Conservation (phyloP, 2,113 vertebrate genomes). For the Ageneiosus marmoratus region DNA sequence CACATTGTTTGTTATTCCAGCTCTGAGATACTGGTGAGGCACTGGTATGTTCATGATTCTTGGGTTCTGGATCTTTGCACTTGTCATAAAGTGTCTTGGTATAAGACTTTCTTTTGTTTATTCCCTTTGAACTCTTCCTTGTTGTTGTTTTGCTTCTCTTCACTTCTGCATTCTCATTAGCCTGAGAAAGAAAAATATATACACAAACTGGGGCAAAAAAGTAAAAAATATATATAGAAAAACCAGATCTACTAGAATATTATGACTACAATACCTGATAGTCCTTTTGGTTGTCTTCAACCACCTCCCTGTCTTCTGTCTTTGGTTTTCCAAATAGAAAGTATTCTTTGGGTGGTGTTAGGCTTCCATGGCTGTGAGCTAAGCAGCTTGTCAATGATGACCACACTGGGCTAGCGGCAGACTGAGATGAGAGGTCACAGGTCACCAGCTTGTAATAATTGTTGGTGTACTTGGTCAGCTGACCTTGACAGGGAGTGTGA, state of each 20-base stretch:
- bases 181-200: conserved; percentile 26
- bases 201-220: neutral
- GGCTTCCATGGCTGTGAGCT: conserved; percentile 76
- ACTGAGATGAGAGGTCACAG: conserved; percentile 91
- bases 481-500: conserved; percentile 83
- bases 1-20: conserved; percentile 28
- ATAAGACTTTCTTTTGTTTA: conserved; percentile 37
- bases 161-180: conserved; percentile 28
- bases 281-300: conserved; percentile 18
- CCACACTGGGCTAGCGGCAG: conserved; percentile 85
- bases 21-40: conserved; percentile 35
- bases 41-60: neutral
- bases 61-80: neutral
- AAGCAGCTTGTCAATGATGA: conserved; percentile 85
- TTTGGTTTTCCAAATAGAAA: conserved; percentile 76
- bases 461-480: conserved; percentile 85
- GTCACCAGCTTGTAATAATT: conserved; percentile 97
- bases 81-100: neutral
- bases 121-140: conserved; percentile 12
- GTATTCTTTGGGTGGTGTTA: conserved; percentile 77
- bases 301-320: conserved; percentile 46
- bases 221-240: neutral
- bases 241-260: neutral
- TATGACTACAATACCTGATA: conserved; percentile 25
- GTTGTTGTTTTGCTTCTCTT: conserved; percentile 26